These are phyloP conservation scores for Papilio dardanus DNA, from an alignment of 1,140 invertebrate genomes.

Conservation along the genomic window DNA sequence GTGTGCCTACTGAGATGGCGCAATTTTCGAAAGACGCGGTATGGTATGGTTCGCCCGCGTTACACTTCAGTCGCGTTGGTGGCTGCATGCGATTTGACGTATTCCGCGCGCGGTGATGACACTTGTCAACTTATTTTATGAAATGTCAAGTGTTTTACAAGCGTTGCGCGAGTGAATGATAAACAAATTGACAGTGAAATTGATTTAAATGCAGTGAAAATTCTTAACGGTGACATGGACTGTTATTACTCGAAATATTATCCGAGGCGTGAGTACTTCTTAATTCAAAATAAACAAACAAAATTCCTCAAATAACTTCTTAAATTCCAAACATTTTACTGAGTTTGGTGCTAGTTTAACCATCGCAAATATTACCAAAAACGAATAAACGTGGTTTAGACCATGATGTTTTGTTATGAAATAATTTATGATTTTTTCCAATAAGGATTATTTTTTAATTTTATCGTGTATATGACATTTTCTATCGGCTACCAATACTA, in stretches of 20 bases:
- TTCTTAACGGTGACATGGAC: conserved; percentile 77
- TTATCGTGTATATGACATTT: background rate
- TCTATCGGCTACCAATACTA: background rate
- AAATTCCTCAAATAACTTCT: conserved; percentile 69
- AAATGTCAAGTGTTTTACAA: conserved; percentile 79
- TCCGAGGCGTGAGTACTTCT: conserved; percentile 81
- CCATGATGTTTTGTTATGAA: background rate
- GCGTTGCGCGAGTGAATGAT: conserved; percentile 77
- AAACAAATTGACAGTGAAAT: conserved; percentile 78
- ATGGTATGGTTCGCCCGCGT: conserved; percentile 79
- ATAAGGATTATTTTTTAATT: background rate
- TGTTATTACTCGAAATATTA: conserved; percentile 83
- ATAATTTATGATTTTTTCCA: background rate
- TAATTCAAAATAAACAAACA: conserved; percentile 73
- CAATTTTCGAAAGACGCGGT: conserved; percentile 83
- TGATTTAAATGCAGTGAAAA: conserved; percentile 75
- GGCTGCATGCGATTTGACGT: conserved; percentile 81
- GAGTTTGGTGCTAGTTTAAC: conserved; percentile 1
- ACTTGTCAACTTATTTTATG: conserved; percentile 80
- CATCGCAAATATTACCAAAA: background rate
- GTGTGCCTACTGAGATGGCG: conserved; percentile 81
- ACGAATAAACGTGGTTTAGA: background rate
- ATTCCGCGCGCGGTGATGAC: conserved; percentile 79
- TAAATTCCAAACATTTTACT: conserved; percentile 43
- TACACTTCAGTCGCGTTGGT: conserved; percentile 81